Evolutionary conservation across 2,888 invertebrate species (phyloP), one percentile per base, ranked within the genome.

Genomic region (Scelioninae gen. 1): DNA sequence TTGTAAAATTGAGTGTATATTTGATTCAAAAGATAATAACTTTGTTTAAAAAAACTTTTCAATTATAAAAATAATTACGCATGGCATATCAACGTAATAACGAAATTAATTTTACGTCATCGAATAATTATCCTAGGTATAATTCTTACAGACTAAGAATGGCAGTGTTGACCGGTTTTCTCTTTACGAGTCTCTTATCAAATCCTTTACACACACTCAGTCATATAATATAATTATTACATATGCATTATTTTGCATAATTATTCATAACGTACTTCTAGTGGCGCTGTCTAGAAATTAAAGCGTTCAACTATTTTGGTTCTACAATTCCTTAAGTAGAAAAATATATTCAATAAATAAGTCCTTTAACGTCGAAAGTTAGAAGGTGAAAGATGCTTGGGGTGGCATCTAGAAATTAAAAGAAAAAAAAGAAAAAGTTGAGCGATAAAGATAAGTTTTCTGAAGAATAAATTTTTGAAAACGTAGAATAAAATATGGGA

Each of bases 161-260:
- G 85, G 84, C 84, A 86, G 85, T 85, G 84, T 60, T 83, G 77
- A 83, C 82, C 82, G 85, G 85, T 84, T 76, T 74, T 10, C 53
- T 69, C 60, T 58, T 76, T 49, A 43, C 71, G 60, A 68, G 72
- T 60, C 53, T 51, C 13, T 49, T 58, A 58, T 78, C 51, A 16
- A 62, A 63, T 72, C 16, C 38, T 75, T 55, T 62, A 68, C 65
- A 74, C 60, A 60, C 55, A 53, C 56, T 62, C 83, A 69, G 63
- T 80, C 76, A 56, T 15, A 68, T 63, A 63, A n/a, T 9, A 47
- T 58, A 32, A 29, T 55, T 56, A 60, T 60, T 49, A 69, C 43
- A 68, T 55, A 66, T 76, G 38, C 31, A 68, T 65, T 71, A 65
- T 51, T 68, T 34, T 60, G 68, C 69, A 69, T 43, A 53, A 58